These are phyloP conservation scores for Oreamnos americanus DNA, from an alignment of 2,113 vertebrate genomes.

Conservation along the genomic window DNA sequence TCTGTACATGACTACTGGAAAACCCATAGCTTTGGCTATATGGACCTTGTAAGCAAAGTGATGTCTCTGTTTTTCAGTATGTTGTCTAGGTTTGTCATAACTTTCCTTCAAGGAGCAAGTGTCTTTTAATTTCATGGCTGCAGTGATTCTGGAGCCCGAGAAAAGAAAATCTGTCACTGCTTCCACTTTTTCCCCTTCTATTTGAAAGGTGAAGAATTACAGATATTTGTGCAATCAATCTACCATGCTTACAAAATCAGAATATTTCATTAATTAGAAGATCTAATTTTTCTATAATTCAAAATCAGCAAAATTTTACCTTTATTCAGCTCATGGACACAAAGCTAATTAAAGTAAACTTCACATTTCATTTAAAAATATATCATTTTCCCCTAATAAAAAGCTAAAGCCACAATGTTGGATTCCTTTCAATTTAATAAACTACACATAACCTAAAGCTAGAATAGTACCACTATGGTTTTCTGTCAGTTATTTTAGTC, in stretches of 20 bases:
- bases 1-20: not conserved
- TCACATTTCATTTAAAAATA: not conserved
- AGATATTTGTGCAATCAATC: not conserved
- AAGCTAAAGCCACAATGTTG: not conserved
- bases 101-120: not conserved
- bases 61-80: not conserved
- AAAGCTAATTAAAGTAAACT: slow-evolving; percentile 19
- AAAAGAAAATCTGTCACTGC: not conserved
- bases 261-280: not conserved
- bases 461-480: not conserved
- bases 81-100: not conserved
- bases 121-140: not conserved
- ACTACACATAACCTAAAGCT: not conserved
- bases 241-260: not conserved
- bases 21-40: not conserved
- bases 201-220: not conserved
- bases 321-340: not conserved
- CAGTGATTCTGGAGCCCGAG: not conserved
- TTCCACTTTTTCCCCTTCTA: not conserved
- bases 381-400: not conserved
- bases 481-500: not conserved
- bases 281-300: slow-evolving; percentile 1
- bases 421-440: slow-evolving; percentile 25
- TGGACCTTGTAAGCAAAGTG: not conserved
- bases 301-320: slow-evolving; percentile 13